Percentiles rank a stretch among this genome's conserved stretches.
Conservation (phyloP, 2,888 invertebrate genomes). For the Cepaea hortensis region DNA sequence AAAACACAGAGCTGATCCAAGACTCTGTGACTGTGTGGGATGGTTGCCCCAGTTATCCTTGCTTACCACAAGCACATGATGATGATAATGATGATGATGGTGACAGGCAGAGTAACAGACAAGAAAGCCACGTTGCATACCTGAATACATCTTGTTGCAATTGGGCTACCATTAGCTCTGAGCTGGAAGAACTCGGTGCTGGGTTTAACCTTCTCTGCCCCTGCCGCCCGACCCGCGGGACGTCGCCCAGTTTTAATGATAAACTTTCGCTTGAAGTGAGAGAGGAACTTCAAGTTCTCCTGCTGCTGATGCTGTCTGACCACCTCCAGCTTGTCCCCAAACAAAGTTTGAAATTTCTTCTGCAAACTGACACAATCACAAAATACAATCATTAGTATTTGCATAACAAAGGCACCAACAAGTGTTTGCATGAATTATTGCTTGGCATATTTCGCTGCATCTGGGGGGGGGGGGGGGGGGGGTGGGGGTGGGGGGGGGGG, state of each 20-base stretch:
- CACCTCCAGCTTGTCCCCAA: constrained; percentile 93
- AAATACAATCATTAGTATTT: neutral
- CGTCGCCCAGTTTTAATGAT: constrained; percentile 83
- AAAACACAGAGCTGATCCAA: too few relatives aligned
- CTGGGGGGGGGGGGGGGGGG: too few relatives aligned
- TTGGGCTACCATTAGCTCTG: constrained; percentile 94
- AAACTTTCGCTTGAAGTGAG: constrained; percentile 96
- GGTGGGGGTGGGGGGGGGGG: too few relatives aligned
- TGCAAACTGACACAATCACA: constrained; percentile 80
- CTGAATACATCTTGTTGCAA: constrained; percentile 94
- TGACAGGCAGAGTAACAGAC: neutral
- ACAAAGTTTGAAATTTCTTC: constrained; percentile 91
- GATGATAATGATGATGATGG: neutral
- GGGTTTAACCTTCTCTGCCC: constrained; percentile 61
- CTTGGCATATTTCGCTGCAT: too few relatives aligned
- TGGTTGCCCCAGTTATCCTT: too few relatives aligned
- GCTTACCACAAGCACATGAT: neutral
- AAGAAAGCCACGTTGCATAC: constrained; percentile 53
- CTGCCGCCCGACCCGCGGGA: constrained; percentile 54
- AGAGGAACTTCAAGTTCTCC: constrained; percentile 96
- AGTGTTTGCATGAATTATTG: neutral
- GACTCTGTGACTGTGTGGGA: too few relatives aligned
- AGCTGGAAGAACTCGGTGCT: constrained; percentile 90
- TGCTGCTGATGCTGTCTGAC: constrained; percentile 97
- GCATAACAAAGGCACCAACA: neutral